Evolutionary conservation across 2,113 vertebrate species (phyloP).

Genomic region (Archocentrus centrarchus): DNA sequence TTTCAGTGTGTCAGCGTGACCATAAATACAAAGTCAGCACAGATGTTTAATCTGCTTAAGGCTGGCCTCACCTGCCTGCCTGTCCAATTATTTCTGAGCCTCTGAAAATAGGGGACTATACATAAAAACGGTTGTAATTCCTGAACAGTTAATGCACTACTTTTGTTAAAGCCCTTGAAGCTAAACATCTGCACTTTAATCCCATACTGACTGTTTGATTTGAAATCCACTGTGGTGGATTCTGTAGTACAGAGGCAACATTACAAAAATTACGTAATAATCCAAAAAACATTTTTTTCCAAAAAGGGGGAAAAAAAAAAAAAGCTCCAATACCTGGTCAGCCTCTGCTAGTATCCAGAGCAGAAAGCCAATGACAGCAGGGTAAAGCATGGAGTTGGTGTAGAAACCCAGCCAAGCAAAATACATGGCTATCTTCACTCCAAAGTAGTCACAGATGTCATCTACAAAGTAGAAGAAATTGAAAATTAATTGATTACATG

Average conservation of each 20-base stretch:
- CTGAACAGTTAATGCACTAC: no score
- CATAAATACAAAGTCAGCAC: neutral
- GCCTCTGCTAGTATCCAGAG: slow-evolving; percentile 95
- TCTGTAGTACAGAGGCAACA: fast-evolving
- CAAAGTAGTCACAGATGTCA: slow-evolving; percentile 97
- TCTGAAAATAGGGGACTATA: no score
- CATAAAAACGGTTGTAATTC: no score
- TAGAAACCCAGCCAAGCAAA: slow-evolving; percentile 98
- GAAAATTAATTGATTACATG: neutral
- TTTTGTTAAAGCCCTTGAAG: neutral
- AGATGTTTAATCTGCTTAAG: no score
- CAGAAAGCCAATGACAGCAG: slow-evolving; percentile 92
- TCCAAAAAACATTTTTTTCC: neutral
- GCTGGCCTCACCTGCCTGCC: no score
- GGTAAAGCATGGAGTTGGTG: slow-evolving; percentile 96
- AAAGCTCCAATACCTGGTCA: slow-evolving; percentile 86
- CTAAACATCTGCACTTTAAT: neutral
- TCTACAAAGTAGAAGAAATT: slow-evolving; percentile 75
- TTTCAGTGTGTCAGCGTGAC: neutral
- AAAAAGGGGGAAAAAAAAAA: neutral
- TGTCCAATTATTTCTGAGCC: neutral
- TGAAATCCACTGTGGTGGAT: neutral
- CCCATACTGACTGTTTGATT: neutral
- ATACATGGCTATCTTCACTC: slow-evolving; percentile 97
- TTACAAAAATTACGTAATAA: neutral